Percentiles rank a stretch among this genome's conserved stretches.
Evolutionary conservation across 2,888 invertebrate species (phyloP).

Genomic region (Hydrotaea diabolus): DNA sequence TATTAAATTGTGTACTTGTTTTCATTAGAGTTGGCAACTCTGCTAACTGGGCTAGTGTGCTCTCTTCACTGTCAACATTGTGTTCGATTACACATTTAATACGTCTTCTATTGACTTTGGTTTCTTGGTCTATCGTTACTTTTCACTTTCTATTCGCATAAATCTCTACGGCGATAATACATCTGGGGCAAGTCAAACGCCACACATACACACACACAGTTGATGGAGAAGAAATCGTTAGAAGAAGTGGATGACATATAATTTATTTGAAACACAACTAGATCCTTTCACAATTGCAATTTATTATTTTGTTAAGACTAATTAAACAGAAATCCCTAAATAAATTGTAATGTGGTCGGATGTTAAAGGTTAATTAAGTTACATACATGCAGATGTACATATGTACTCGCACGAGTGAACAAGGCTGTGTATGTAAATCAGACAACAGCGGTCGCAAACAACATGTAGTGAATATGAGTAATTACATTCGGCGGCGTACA

Average conservation of each 20-base stretch:
- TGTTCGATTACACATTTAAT: constrained; percentile 30
- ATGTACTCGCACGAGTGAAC: neutral
- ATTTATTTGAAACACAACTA: constrained; percentile 20
- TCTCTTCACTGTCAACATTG: constrained; percentile 21
- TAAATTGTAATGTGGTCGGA: constrained; percentile 17
- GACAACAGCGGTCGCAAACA: constrained; percentile 2
- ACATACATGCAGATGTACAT: constrained; percentile 12
- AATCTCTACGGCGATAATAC: neutral
- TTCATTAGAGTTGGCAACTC: no score
- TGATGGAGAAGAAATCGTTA: neutral
- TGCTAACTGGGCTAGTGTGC: neutral
- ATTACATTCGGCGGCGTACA: neutral
- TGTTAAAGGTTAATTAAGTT: constrained; percentile 37
- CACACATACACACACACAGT: neutral
- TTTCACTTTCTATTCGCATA: constrained; percentile 8
- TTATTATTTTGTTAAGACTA: constrained; percentile 41
- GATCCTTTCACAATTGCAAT: constrained; percentile 24
- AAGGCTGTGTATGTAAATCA: constrained; percentile 8
- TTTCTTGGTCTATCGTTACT: constrained; percentile 1
- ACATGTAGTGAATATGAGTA: neutral
- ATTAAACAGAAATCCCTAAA: constrained; percentile 35
- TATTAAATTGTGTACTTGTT: no score
- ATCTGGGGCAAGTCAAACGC: neutral
- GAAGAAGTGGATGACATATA: neutral
- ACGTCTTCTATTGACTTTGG: constrained; percentile 21